Evolutionary conservation across 2,113 vertebrate species (phyloP).

Genomic region (Saccopteryx leptura): DNA sequence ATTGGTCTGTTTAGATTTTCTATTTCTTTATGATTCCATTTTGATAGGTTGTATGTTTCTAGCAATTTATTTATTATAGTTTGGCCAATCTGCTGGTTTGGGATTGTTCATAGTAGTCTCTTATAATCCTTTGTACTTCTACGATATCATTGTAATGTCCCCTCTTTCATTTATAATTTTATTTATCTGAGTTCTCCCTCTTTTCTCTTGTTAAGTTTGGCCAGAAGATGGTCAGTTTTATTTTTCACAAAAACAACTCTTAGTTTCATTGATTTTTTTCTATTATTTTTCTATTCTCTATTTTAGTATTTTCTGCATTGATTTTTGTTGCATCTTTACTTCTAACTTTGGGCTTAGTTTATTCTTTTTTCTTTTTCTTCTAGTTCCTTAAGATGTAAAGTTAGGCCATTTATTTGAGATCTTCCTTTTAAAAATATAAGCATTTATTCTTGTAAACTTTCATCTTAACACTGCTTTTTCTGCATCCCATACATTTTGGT

Average conservation of each 20-base stretch:
- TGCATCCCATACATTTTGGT: neutral
- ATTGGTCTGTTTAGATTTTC: neutral
- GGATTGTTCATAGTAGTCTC: neutral
- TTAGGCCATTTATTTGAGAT: neutral
- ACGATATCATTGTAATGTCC: neutral
- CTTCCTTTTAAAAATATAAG: neutral
- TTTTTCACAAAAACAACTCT: neutral
- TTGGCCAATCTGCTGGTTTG: neutral
- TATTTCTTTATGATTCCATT: neutral
- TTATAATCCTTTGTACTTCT: neutral
- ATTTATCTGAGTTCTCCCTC: neutral
- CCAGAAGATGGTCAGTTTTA: neutral
- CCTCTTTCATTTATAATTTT: neutral
- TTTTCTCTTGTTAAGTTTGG: neutral
- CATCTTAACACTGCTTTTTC: neutral
- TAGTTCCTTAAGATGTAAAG: neutral
- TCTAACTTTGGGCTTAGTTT: neutral
- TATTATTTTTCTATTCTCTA: neutral
- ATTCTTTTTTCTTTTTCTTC: too few relatives aligned
- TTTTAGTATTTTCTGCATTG: neutral
- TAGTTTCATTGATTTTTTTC: neutral
- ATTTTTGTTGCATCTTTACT: neutral
- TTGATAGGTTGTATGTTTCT: neutral
- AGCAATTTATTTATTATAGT: neutral
- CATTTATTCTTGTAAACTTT: neutral